Percentiles rank a stretch among this genome's conserved stretches.
phyloP scores from a whole-genome alignment of 2,113 vertebrate genomes.

The Chamaetylas fuelleborni region DNA sequence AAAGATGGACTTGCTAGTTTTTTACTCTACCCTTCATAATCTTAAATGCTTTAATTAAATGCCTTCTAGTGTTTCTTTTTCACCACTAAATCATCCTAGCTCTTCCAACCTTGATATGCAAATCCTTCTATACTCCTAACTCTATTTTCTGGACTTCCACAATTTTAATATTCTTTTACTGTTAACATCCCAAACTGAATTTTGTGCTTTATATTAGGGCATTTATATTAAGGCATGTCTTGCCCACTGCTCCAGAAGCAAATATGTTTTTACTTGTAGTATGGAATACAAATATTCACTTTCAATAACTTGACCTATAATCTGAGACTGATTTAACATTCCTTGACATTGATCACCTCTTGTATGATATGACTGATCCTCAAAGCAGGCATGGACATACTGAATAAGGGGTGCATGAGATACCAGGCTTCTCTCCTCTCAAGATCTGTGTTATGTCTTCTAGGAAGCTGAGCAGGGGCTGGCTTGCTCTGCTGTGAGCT shows the following conservation, averaged over 20 bases:
- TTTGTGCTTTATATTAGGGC: neutral
- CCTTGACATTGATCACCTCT: neutral
- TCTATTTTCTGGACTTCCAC: neutral
- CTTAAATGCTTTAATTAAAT: constrained; percentile 57
- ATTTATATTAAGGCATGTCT: neutral
- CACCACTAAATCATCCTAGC: neutral
- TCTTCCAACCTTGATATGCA: neutral
- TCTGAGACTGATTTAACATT: neutral
- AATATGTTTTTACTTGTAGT: neutral
- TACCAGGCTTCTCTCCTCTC: neutral
- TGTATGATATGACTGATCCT: neutral
- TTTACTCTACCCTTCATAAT: constrained; percentile 15
- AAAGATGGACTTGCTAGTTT: constrained; percentile 47
- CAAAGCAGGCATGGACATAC: neutral
- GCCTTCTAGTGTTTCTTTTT: neutral
- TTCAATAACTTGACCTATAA: neutral
- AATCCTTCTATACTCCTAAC: neutral
- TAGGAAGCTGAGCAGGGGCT: neutral
- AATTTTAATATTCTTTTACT: neutral
- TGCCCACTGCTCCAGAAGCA: neutral
- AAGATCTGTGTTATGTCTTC: neutral
- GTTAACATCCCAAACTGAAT: neutral
- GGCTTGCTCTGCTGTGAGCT: neutral
- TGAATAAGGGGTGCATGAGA: neutral
- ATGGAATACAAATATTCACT: neutral